phyloP scores from a whole-genome alignment of 2,113 vertebrate genomes.

The Clarias magur region DNA sequence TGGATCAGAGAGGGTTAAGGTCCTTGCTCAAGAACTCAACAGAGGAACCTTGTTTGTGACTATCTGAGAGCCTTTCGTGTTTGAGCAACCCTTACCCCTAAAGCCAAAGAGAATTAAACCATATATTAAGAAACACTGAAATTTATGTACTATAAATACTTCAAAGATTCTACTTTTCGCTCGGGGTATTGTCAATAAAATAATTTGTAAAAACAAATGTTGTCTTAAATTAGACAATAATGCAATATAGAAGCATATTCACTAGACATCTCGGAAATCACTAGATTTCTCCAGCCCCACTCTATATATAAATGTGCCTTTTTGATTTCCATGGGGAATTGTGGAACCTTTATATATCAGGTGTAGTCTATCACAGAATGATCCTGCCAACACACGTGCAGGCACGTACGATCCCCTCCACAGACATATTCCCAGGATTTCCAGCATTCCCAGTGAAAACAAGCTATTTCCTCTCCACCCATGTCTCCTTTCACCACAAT shows the following conservation, averaged over 20 bases:
- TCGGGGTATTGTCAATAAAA: background rate
- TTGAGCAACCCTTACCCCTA: no score
- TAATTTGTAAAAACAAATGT: background rate
- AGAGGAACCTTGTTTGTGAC: no score
- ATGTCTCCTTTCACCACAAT: conserved; percentile 55
- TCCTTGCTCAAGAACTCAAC: no score
- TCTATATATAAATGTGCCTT: background rate
- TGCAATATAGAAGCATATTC: background rate
- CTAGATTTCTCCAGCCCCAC: background rate
- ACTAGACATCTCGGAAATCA: background rate
- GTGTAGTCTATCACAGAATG: conserved; percentile 36
- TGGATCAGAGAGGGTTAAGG: no score
- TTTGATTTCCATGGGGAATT: background rate
- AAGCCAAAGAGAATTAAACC: background rate
- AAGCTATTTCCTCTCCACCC: conserved; percentile 68
- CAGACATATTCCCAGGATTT: conserved; percentile 36
- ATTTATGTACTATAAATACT: background rate
- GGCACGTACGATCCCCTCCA: conserved; percentile 8
- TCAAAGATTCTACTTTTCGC: background rate
- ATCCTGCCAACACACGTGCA: conserved; percentile 41
- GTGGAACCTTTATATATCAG: conserved; percentile 21
- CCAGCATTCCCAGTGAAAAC: conserved; percentile 56
- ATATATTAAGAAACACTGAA: background rate
- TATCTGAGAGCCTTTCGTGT: no score
- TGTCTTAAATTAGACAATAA: background rate